Base-by-base conservation (phyloP, 1,140 invertebrate species). In the Lutraria rhynchaena region DNA sequence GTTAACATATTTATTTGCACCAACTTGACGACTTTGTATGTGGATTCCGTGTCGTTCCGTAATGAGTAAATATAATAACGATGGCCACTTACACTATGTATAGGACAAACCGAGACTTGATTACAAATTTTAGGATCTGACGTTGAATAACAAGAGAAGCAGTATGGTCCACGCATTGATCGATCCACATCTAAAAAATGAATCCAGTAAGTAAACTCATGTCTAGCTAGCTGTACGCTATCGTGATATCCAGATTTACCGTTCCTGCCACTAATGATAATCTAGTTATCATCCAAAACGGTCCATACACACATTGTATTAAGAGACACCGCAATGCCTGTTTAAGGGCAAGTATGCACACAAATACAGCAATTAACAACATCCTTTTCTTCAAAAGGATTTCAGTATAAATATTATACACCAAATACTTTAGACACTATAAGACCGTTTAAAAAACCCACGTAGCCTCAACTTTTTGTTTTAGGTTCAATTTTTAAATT, bases 91-190 rank as follows among this genome's bases (percentile, higher is more conserved):
- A 70, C 67, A 5, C 53, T 46, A 46, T 70, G 15, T 53, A 27
- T 19, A 53, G 1, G 44, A 55, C 67, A 70, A 13, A 53, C 27
- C 2, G 46, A 27, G 1, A 55, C 49, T 2, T 27, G 13, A 3
- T 3, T 55, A 22, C 67, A 70, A 55, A 5, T 15, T 29, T 51
- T 35, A 1, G 67, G 67, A 53, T 70, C 49, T 1, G n/a, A 1
- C 7, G 53, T 51, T 33, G 44, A 1, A 31, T 33, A 15, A n/a
- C 67, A 70, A 19, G 29, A 51, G 46, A 51, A 70, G 27, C 67
- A 70, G 33, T 70, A 70, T 0, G 67, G 67, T 29, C 67, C 67
- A 5, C 67, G 44, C 37, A 51, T 33, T 13, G 19, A 24, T n/a
- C 37, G 0, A 1, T 41, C 44, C 27, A 53, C 29, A 3, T 7